These are phyloP conservation scores for Drosophila merina DNA, from an alignment of 2,888 invertebrate genomes.

Conservation along the genomic window DNA sequence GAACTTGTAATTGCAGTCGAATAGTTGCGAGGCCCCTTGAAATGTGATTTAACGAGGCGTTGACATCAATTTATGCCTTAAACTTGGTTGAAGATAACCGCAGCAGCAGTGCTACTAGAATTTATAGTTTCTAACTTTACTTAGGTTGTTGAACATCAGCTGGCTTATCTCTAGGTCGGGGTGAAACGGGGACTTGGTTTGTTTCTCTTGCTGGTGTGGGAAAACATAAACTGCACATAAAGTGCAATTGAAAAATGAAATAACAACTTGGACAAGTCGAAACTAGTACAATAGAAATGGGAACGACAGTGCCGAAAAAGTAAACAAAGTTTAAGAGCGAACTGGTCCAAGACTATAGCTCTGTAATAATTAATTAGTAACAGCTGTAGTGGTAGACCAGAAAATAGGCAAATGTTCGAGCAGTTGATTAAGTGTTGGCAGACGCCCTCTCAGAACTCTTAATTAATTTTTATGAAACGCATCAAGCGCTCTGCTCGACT, in stretches of 20 bases:
- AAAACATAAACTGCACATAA: conserved; percentile 27
- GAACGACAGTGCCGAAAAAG: conserved; percentile 30
- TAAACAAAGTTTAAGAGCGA: conserved; percentile 71
- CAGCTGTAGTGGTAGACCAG: conserved; percentile 43
- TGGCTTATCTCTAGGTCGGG: conserved; percentile 40
- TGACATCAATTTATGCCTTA: conserved; percentile 70
- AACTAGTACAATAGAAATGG: conserved; percentile 14
- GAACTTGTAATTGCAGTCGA: conserved; percentile 62
- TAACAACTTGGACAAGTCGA: conserved; percentile 64
- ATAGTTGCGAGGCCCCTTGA: conserved; percentile 47
- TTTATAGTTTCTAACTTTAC: conserved; percentile 45
- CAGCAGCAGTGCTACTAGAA: conserved; percentile 23
- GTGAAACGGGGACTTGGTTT: conserved; percentile 1
- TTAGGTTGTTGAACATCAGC: conserved; percentile 68
- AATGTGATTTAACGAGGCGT: conserved; percentile 69
- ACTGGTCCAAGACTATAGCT: conserved; percentile 77
- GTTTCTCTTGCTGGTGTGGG: conserved; percentile 1
- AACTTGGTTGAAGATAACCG: conserved; percentile 43
- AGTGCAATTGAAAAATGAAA: conserved; percentile 72
- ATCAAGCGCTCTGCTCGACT: conserved; percentile 58
- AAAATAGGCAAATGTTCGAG: conserved; percentile 49
- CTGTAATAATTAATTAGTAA: conserved; percentile 60
- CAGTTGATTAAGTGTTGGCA: conserved; percentile 69
- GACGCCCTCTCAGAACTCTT: conserved; percentile 57
- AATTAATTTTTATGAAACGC: conserved; percentile 78